phyloP scores from a whole-genome alignment of 2,797 vertebrate genomes.

The Sebastes taczanowskii region DNA sequence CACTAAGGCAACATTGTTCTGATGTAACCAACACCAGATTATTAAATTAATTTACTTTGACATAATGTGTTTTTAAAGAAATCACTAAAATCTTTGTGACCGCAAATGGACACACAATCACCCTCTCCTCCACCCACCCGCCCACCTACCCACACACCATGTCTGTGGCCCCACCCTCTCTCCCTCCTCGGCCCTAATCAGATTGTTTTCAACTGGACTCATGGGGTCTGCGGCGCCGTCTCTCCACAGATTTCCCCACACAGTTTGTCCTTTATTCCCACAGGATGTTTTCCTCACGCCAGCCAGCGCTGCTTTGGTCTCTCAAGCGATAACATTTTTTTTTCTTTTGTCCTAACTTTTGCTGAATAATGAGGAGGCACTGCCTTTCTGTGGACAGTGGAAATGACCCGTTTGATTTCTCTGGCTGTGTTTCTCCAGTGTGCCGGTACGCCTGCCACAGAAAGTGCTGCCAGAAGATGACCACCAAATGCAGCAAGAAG shows the following conservation, averaged over 20 bases:
- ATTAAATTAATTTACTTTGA: no score
- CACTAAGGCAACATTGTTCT: not conserved
- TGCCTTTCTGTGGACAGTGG: constrained; percentile 71
- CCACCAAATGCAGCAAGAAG: constrained; percentile 96
- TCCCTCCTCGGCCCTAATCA: constrained; percentile 70
- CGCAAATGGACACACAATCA: no score
- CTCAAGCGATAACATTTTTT: constrained; percentile 13
- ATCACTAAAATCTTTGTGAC: no score
- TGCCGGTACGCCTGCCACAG: constrained; percentile 98
- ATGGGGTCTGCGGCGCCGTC: constrained; percentile 72
- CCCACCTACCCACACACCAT: no score
- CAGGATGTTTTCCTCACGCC: constrained; percentile 64
- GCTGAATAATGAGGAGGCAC: constrained; percentile 73
- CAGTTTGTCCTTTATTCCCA: constrained; percentile 57
- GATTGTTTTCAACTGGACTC: constrained; percentile 84
- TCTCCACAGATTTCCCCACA: constrained; percentile 56
- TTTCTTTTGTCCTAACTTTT: constrained; percentile 1
- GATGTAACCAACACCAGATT: no score
- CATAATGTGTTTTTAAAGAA: no score
- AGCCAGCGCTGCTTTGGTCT: constrained; percentile 22
- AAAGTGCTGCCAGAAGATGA: constrained; percentile 96
- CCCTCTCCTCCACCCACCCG: not conserved
- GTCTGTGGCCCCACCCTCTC: constrained; percentile 35
- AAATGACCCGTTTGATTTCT: constrained; percentile 67
- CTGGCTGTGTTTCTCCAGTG: constrained; percentile 85